A percentile compares a stretch with the other conserved stretches of the same genome.
These are phyloP conservation scores for Lacerta viridis DNA, from an alignment of 2,797 vertebrate genomes.

Conservation along the genomic window DNA sequence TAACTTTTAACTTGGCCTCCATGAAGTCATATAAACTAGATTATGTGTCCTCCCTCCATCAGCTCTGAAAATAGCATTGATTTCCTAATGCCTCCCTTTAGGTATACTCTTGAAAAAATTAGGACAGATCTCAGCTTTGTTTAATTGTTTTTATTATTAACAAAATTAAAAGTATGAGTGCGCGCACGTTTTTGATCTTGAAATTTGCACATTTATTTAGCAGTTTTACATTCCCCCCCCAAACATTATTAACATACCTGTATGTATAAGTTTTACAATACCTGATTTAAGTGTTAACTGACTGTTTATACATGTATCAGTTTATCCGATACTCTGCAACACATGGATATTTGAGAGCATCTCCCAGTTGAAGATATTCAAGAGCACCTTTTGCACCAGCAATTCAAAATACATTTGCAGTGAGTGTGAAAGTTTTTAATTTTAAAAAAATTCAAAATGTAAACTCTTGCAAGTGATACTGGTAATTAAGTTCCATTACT, in stretches of 20 bases:
- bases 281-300: constrained; percentile 78
- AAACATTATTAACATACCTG: constrained; percentile 77
- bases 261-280: constrained; percentile 82
- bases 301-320: constrained; percentile 78
- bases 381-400: constrained; percentile 71
- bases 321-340: constrained; percentile 80
- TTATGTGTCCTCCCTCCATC: neutral
- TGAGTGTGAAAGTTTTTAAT: constrained; percentile 69
- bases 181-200: constrained; percentile 70
- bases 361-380: constrained; percentile 70
- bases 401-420: constrained; percentile 55
- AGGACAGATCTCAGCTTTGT: constrained; percentile 79
- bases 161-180: constrained; percentile 79
- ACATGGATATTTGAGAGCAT: constrained; percentile 61
- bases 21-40: neutral
- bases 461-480: constrained; percentile 76
- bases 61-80: neutral
- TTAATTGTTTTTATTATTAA: constrained; percentile 68
- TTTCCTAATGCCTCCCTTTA: constrained; percentile 37
- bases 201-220: constrained; percentile 77
- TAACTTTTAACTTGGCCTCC: constrained; percentile 1
- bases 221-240: constrained; percentile 76
- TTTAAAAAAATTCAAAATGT: constrained; percentile 74
- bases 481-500: constrained; percentile 72
- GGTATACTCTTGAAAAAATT: constrained; percentile 59